Evolutionary conservation across 2,113 vertebrate genomes (phyloP).

Genomic region (Stegastes partitus): DNA sequence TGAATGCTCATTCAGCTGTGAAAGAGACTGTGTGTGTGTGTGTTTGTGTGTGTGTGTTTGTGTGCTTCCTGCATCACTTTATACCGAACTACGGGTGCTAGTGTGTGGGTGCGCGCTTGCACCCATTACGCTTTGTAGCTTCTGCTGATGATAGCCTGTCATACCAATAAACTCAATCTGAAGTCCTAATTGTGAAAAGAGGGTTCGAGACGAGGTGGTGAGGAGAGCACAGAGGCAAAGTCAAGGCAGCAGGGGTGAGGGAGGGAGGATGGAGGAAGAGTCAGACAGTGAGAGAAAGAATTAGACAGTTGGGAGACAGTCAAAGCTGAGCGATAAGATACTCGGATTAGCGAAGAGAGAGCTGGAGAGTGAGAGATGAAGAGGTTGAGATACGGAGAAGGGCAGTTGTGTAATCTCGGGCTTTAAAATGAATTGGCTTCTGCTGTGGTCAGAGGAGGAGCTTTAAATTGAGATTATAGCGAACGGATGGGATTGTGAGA

Average conservation of each 20-base stretch:
- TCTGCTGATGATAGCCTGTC: conserved; percentile 75
- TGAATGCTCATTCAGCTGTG: conserved; percentile 77
- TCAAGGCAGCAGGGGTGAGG: background rate
- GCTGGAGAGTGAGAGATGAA: conserved; percentile 72
- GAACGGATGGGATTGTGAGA: conserved; percentile 50
- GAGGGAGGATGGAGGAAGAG: background rate
- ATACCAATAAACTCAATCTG: conserved; percentile 71
- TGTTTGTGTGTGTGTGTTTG: conserved; percentile 29
- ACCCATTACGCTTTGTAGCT: conserved; percentile 68
- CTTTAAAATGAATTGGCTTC: conserved; percentile 68
- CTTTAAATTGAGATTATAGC: conserved; percentile 71
- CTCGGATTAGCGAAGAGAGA: conserved; percentile 72
- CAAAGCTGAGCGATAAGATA: conserved; percentile 74
- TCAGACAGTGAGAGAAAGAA: conserved; percentile 34
- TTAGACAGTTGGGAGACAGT: conserved; percentile 78
- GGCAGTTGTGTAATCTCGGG: conserved; percentile 78
- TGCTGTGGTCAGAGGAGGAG: conserved; percentile 61
- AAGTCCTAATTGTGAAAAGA: conserved; percentile 53
- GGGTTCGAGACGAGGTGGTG: conserved; percentile 5
- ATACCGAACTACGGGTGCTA: conserved; percentile 17
- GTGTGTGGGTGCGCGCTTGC: conserved; percentile 36
- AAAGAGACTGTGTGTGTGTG: conserved; percentile 51
- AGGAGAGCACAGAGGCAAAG: conserved; percentile 36
- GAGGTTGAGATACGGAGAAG: conserved; percentile 73
- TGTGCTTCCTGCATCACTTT: conserved; percentile 30